These are phyloP conservation scores for Netelia inedita DNA, from an alignment of 2,888 invertebrate genomes.

Conservation along the genomic window DNA sequence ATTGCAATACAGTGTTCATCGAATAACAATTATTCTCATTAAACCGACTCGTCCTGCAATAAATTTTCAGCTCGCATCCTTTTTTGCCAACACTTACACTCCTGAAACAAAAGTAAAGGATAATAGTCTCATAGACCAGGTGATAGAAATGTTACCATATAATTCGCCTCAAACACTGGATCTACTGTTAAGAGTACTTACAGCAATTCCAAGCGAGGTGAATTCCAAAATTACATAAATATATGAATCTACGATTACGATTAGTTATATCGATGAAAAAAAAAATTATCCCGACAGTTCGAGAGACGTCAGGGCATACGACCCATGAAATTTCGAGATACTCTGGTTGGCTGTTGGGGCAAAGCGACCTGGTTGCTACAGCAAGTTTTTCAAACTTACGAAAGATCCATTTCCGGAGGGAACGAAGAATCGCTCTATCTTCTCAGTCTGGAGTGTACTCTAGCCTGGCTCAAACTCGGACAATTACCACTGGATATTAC, in stretches of 20 bases:
- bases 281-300: slow-evolving; percentile 68
- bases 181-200: slow-evolving; percentile 92
- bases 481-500: slow-evolving; percentile 79
- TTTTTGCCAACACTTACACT: slow-evolving; percentile 89
- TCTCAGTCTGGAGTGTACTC: slow-evolving; percentile 78
- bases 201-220: slow-evolving; percentile 96
- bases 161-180: slow-evolving; percentile 88
- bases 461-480: slow-evolving; percentile 80
- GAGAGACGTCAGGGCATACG: slow-evolving; percentile 73
- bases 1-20: not conserved
- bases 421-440: slow-evolving; percentile 75
- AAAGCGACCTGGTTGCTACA: slow-evolving; percentile 80
- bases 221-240: slow-evolving; percentile 71
- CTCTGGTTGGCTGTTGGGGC: slow-evolving; percentile 77
- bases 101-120: slow-evolving; percentile 87
- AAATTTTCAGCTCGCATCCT: slow-evolving; percentile 91
- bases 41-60: not conserved
- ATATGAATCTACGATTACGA: not conserved
- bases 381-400: slow-evolving; percentile 80
- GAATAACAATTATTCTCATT: slow-evolving; percentile 12
- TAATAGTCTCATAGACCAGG: slow-evolving; percentile 90
- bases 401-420: slow-evolving; percentile 71
- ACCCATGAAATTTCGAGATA: slow-evolving; percentile 72
- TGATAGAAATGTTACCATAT: slow-evolving; percentile 89
- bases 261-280: not conserved